phyloP scores from a whole-genome alignment of 2,797 vertebrate species.

The Megaceryle alcyon region DNA sequence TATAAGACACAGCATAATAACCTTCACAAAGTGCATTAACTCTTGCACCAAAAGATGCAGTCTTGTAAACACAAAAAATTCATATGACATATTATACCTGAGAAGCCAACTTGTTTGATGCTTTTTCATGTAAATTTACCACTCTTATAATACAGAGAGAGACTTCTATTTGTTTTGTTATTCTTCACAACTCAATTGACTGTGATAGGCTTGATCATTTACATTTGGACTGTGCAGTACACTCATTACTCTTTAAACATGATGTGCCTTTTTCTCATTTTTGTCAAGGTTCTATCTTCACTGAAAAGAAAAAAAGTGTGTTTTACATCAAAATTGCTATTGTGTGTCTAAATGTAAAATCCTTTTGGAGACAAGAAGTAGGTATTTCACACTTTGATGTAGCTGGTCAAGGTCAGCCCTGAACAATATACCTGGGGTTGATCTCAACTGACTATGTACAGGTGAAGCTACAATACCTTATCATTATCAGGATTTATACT shows the following conservation, averaged over 20 bases:
- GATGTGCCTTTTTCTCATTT: conserved; percentile 26
- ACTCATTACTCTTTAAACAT: conserved; percentile 43
- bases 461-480: conserved; percentile 1
- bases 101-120: conserved; percentile 28
- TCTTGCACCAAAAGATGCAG: background rate
- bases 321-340: background rate
- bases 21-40: conserved; percentile 29
- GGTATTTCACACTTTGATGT: background rate
- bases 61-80: conserved; percentile 6
- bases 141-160: background rate
- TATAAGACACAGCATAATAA: background rate
- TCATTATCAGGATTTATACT: conserved; percentile 22
- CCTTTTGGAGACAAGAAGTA: background rate
- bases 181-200: background rate
- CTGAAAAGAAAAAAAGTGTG: background rate
- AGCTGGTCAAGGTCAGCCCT: background rate
- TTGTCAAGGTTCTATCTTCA: background rate
- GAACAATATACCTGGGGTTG: background rate
- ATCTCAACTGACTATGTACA: background rate
- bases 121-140: conserved; percentile 35
- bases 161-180: background rate
- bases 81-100: background rate
- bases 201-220: background rate
- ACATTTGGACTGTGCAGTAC: background rate
- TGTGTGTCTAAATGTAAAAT: conserved; percentile 20